Conservation (phyloP, 2,797 vertebrate genomes). For the Chrysocyon brachyurus region DNA sequence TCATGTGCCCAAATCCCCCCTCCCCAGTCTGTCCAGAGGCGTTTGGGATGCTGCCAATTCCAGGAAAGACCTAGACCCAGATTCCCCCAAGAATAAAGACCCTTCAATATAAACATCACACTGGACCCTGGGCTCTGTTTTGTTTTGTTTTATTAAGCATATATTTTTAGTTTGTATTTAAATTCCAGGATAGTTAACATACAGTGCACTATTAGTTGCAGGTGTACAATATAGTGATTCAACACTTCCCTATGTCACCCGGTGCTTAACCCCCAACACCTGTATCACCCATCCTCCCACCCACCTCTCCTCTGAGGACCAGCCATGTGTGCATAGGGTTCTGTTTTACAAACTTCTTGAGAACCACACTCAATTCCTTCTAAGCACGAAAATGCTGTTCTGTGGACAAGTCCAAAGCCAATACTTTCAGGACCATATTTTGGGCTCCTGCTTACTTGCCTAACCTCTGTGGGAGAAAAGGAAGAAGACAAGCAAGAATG, state of each 20-base stretch:
- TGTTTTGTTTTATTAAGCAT: background rate
- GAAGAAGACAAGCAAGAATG: background rate
- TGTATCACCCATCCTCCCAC: background rate
- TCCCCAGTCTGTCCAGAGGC: background rate
- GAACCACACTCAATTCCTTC: background rate
- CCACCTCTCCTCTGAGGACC: background rate
- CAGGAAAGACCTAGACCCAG: background rate
- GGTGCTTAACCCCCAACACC: background rate
- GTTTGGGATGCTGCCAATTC: background rate
- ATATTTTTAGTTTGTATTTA: background rate
- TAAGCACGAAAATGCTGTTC: background rate
- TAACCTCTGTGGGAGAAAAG: background rate
- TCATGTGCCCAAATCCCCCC: background rate
- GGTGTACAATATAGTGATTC: background rate
- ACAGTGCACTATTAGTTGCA: background rate
- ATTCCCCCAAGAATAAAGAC: background rate
- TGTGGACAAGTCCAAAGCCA: slow-evolving; percentile 27
- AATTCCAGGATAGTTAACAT: background rate
- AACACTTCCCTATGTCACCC: background rate
- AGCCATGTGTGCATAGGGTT: background rate
- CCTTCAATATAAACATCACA: background rate
- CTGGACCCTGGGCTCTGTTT: background rate
- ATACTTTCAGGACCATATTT: background rate
- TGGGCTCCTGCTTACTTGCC: background rate
- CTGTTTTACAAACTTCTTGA: background rate